These are phyloP conservation scores for Creontiades dilutus DNA, from an alignment of 2,888 invertebrate genomes.

Conservation along the genomic window DNA sequence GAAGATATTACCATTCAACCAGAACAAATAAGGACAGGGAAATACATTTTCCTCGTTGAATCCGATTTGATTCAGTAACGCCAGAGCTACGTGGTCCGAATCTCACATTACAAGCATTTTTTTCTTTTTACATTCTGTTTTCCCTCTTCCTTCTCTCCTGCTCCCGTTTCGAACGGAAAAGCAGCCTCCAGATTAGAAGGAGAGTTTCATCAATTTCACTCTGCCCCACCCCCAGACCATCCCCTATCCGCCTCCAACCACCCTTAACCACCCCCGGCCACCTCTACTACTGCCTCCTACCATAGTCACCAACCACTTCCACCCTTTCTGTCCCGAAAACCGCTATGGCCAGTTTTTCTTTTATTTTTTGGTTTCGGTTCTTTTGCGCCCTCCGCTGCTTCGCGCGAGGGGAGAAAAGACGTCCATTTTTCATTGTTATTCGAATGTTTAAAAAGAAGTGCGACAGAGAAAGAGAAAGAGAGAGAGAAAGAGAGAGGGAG, in stretches of 20 bases:
- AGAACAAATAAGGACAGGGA: not conserved
- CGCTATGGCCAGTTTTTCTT: not conserved
- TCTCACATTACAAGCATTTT: too few species aligned
- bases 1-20: not conserved
- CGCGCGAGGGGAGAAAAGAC: too few species aligned
- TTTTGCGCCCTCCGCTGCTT: not conserved
- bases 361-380: not conserved
- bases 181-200: not conserved
- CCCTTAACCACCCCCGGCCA: too few species aligned
- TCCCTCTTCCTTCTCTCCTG: too few species aligned
- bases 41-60: not conserved
- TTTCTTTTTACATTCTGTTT: too few species aligned
- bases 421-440: slow-evolving; percentile 51
- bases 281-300: too few species aligned
- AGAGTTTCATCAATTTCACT: not conserved
- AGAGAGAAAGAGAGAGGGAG: too few species aligned
- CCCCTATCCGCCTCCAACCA: too few species aligned
- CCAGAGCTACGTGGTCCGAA: not conserved
- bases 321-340: not conserved
- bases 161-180: too few species aligned
- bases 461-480: too few species aligned
- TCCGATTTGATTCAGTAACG: not conserved
- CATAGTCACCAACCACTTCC: too few species aligned
- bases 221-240: not conserved
- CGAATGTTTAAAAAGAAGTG: slow-evolving; percentile 31